Base-by-base conservation (phyloP, 1,140 invertebrate genomes). In the Drosophila yakuba region DNA sequence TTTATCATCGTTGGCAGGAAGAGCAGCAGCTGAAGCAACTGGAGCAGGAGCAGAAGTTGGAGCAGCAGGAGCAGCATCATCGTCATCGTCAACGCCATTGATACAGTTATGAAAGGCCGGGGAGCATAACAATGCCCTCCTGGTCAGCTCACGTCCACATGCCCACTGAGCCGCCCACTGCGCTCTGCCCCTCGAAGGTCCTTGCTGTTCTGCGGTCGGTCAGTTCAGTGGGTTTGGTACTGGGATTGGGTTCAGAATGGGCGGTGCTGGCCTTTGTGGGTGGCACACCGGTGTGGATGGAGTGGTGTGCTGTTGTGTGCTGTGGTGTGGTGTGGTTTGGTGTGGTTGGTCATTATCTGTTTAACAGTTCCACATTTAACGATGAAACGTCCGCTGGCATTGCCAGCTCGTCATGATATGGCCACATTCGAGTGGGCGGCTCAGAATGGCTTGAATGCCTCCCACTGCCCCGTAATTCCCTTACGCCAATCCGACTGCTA, bases 331-430 rank as follows among this genome's bases (percentile, higher is more conserved):
- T 72, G 54, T 69, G 78, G 74, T 61, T 50, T 61, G 64, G 68
- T 72, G 54, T 69, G 78, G 74, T 61, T 52, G 77, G 73, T 84
- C 84, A 89, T 89, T 89, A 89, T 89, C 84, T 89, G 84, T 84
- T 89, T 89, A 89, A 89, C 84, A 89, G 80, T 89, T 84, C 80
- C 85, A 89, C 80, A 89, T 89, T 75, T 89, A 89, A 89, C 85
- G 77, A 80, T 73, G 77, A 67, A 58, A 66, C 85, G 67, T 69
- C 66, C 68, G 68, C 50, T 71, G 66, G 64, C 64, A 71, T 15
- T 71, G 68, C 68, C 64, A 48, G 44, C 44, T 71, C 68, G 68
- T 58, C 52, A 71, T 80, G 74, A 82, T 80, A 88, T 78, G 67
- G 74, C 80, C 80, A 77, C 80, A 68, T 68, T 74, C 57, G 74